These are phyloP conservation scores for Prunella strophiata DNA, from an alignment of 2,797 vertebrate genomes.

Conservation along the genomic window DNA sequence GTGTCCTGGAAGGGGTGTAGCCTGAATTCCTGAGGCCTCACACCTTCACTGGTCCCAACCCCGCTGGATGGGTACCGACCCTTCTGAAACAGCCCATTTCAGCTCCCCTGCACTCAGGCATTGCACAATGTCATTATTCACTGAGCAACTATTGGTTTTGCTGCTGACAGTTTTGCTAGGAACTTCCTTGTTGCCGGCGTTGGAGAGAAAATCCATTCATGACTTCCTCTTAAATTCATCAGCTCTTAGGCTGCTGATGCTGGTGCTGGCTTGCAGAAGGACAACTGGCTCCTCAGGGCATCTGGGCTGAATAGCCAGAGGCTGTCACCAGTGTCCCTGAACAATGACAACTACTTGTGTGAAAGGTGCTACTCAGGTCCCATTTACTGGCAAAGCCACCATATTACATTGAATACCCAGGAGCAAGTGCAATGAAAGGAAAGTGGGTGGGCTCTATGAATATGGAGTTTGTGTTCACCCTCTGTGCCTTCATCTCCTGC, in stretches of 20 bases:
- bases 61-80: not conserved
- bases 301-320: not conserved
- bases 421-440: not conserved
- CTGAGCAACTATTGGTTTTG: not conserved
- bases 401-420: not conserved
- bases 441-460: not conserved
- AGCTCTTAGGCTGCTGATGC: not conserved
- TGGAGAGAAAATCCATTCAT: not conserved
- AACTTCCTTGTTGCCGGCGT: conserved; percentile 26
- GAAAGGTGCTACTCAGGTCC: not conserved
- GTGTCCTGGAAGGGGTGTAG: not conserved
- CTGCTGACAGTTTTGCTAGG: not conserved
- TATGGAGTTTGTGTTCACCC: not conserved
- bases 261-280: not conserved
- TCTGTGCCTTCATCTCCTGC: not conserved
- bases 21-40: not conserved
- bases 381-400: not conserved
- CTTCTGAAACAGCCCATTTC: not conserved
- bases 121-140: not conserved
- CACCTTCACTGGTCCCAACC: not conserved
- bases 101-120: not conserved
- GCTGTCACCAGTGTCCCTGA: not conserved
- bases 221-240: not conserved
- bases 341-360: not conserved
- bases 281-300: not conserved